phyloP scores from a whole-genome alignment of 2,797 vertebrate genomes.

The Acestrorhynchus altus region DNA sequence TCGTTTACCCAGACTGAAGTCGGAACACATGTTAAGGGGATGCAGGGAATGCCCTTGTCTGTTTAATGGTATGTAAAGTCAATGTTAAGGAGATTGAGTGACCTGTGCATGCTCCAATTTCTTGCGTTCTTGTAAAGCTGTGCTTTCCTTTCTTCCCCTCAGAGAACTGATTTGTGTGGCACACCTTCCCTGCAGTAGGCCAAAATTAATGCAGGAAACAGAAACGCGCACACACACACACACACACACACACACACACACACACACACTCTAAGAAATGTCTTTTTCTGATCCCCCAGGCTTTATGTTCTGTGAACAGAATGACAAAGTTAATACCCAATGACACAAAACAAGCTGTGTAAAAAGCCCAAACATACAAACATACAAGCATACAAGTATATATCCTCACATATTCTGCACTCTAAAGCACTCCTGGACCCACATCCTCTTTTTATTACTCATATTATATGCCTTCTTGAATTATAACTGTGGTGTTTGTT shows the following conservation, averaged over 20 bases:
- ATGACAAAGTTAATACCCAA: slow-evolving; percentile 46
- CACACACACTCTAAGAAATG: slow-evolving; percentile 33
- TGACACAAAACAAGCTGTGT: slow-evolving; percentile 36
- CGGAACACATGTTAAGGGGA: neutral
- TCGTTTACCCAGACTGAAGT: neutral
- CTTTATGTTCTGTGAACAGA: slow-evolving; percentile 43
- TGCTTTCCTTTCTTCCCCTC: slow-evolving; percentile 10
- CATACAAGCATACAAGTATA: slow-evolving; percentile 31
- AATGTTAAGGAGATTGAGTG: neutral
- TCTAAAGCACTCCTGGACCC: slow-evolving; percentile 32
- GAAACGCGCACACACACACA: neutral
- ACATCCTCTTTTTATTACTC: slow-evolving; percentile 34
- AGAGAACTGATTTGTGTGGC: slow-evolving; percentile 32
- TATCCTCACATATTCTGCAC: slow-evolving; percentile 1
- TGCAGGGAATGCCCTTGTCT: neutral
- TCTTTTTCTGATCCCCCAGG: slow-evolving; percentile 40
- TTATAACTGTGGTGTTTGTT: slow-evolving; percentile 40
- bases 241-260: neutral
- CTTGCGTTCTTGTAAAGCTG: slow-evolving; percentile 12
- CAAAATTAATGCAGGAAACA: slow-evolving; percentile 21
- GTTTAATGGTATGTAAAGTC: slow-evolving; percentile 15
- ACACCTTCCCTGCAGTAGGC: slow-evolving; percentile 17
- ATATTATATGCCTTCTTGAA: slow-evolving; percentile 30
- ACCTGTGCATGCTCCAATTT: slow-evolving; percentile 24
- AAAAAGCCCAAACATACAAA: slow-evolving; percentile 29